Percentiles rank a stretch among this genome's conserved stretches.
Evolutionary conservation across 2,797 vertebrate species (phyloP).

Genomic region (Periparus ater): DNA sequence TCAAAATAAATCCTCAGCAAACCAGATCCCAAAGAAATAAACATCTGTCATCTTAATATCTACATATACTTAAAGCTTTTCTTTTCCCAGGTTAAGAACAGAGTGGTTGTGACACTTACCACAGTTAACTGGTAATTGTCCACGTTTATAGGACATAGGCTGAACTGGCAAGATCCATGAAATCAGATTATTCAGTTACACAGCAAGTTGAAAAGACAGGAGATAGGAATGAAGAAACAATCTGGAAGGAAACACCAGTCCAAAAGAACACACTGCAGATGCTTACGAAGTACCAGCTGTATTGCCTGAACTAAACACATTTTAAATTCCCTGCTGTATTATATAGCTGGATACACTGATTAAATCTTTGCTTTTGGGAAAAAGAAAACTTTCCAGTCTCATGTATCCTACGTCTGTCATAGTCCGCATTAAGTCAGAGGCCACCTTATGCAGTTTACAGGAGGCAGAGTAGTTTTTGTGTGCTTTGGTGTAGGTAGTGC

Average conservation of each 20-base stretch:
- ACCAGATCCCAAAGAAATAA: not conserved
- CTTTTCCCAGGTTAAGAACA: not conserved
- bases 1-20: not conserved
- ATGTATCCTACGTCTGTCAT: accelerated
- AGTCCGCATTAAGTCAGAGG: not conserved
- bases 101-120: not conserved
- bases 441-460: not conserved
- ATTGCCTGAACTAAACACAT: not conserved
- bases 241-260: not conserved
- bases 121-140: not conserved
- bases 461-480: accelerated
- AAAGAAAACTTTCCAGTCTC: not conserved
- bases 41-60: not conserved
- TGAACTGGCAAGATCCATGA: not conserved
- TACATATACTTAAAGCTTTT: not conserved
- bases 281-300: not conserved
- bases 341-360: not conserved
- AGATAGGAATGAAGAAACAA: not conserved
- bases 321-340: not conserved
- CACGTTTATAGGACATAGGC: not conserved
- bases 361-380: not conserved
- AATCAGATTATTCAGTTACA: not conserved
- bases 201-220: not conserved
- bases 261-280: not conserved
- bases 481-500: not conserved